Conservation (phyloP, 37 sponge, comb jelly and placozoan genomes). For the Oscarella lobularis region DNA sequence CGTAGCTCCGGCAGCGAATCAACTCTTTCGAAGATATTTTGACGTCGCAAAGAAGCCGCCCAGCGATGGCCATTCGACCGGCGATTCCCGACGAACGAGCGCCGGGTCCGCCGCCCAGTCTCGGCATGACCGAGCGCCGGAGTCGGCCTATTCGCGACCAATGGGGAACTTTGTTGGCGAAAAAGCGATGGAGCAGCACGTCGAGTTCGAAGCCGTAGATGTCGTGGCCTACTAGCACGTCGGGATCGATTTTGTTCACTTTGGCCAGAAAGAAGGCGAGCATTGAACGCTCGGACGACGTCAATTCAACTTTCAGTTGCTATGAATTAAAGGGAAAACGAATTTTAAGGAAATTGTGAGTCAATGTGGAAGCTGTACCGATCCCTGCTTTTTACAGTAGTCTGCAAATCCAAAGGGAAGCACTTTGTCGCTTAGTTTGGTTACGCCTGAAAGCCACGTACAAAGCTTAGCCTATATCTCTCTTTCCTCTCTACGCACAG, state of each 20-base stretch:
- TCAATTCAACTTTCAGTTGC: constrained; percentile 2
- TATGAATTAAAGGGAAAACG: constrained; percentile 9
- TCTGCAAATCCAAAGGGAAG: constrained; percentile 16
- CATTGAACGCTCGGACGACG: constrained; percentile 56
- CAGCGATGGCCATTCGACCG: constrained; percentile 17
- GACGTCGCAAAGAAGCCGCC: constrained; percentile 77
- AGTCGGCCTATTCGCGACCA: constrained; percentile 83
- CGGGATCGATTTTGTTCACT: constrained; percentile 77
- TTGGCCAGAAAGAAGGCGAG: constrained; percentile 76
- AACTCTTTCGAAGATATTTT: constrained; percentile 77
- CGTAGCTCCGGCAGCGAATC: constrained; percentile 76
- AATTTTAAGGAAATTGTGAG: constrained; percentile 13
- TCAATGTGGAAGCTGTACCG: too few relatives aligned
- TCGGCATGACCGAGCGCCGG: constrained; percentile 32
- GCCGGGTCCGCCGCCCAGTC: neutral
- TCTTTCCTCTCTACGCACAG: too few relatives aligned
- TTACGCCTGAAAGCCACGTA: constrained; percentile 7
- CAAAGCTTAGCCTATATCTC: too few relatives aligned
- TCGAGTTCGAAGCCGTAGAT: constrained; percentile 34
- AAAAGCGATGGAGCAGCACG: constrained; percentile 66
- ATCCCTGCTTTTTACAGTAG: too few relatives aligned
- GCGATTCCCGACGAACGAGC: constrained; percentile 1
- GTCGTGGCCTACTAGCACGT: constrained; percentile 70
- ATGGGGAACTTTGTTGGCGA: constrained; percentile 60
- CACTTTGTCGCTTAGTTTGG: constrained; percentile 12